Evolutionary conservation across 2,888 invertebrate genomes (phyloP).

Genomic region (Drosophila acutilabella): DNA sequence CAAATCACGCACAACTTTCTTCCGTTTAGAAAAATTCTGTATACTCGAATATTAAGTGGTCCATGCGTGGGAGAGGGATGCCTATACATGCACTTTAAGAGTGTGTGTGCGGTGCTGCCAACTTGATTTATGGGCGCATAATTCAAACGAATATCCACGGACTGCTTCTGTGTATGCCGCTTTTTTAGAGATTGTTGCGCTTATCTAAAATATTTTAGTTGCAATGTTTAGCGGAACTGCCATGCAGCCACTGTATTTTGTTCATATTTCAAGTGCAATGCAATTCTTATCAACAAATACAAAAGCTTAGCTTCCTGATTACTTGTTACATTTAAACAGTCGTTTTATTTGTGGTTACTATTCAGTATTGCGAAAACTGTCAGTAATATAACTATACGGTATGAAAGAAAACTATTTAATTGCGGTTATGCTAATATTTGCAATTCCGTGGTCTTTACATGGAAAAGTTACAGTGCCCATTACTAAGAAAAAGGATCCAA

Average conservation of each 20-base stretch:
- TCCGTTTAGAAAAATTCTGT: slow-evolving; percentile 66
- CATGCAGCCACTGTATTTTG: slow-evolving; percentile 1
- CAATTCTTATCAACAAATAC: slow-evolving; percentile 36
- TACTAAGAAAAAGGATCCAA: slow-evolving; percentile 43
- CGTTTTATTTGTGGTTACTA: slow-evolving; percentile 15
- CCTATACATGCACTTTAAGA: slow-evolving; percentile 9
- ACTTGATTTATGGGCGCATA: slow-evolving; percentile 23
- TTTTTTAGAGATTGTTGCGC: not conserved
- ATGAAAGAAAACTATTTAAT: slow-evolving; percentile 24
- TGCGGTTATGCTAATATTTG: slow-evolving; percentile 19
- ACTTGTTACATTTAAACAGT: slow-evolving; percentile 29
- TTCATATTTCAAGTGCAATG: slow-evolving; percentile 27
- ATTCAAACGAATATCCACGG: slow-evolving; percentile 18
- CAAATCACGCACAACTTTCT: slow-evolving; percentile 42
- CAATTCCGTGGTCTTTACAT: slow-evolving; percentile 23
- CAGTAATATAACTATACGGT: slow-evolving; percentile 2
- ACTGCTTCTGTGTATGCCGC: not conserved
- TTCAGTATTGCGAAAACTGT: slow-evolving; percentile 34
- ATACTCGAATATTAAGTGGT: slow-evolving; percentile 50
- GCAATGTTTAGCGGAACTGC: not conserved
- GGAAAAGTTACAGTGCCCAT: slow-evolving; percentile 7
- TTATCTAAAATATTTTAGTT: not conserved
- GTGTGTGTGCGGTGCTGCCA: slow-evolving; percentile 26
- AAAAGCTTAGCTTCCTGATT: slow-evolving; percentile 41
- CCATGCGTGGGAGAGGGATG: slow-evolving; percentile 27